Base-by-base conservation (phyloP, 2,888 invertebrate genomes). In the Parnassius smintheus region DNA sequence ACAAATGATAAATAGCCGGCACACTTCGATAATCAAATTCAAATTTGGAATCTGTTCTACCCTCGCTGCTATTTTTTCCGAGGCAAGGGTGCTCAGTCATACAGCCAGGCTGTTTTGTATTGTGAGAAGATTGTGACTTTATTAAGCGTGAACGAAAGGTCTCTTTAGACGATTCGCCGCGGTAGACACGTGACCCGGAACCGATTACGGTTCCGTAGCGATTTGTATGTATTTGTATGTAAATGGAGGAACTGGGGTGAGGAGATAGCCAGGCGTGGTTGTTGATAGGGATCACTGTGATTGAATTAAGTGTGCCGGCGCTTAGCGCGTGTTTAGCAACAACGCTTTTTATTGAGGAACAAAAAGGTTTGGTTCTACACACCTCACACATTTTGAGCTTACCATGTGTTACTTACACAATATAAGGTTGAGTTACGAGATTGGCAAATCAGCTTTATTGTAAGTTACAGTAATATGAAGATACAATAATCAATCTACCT, bases 151-250 rank as follows among this genome's bases (percentile, higher is more conserved):
- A 89, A 91, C 78, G 83, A 81, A 83, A 83, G 82, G 81, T 86
- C 86, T 87, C 86, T 88, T 88, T 86, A 86, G 85, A 84, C 77
- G 89, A 93, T 93, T 93, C 91, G 93, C 85, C 86, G 84, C 91
- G 93, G 86, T 80, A 74, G 92, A 78, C 93, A 93, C 94, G 93
- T 93, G 93, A 93, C 93, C 86, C 88, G 90, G 88, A 90, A 91
- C 90, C 83, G 87, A 92, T 90, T 86, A 81, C 77, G 85, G 84
- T 82, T 79, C 85, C 82, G 81, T 77, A 79, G 78, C 79, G 83
- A 84, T 86, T 85, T 86, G 85, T 86, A 84, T 82, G 84, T 85
- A 87, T 90, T 87, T 89, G 87, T 86, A 88, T 88, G 89, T 86
- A 86, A 90, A 89, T 88, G 81, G 77, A 69, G 73, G 71, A 77